These are phyloP conservation scores for Neocloeon triangulifer DNA, from an alignment of 1,140 invertebrate species.

Conservation along the genomic window DNA sequence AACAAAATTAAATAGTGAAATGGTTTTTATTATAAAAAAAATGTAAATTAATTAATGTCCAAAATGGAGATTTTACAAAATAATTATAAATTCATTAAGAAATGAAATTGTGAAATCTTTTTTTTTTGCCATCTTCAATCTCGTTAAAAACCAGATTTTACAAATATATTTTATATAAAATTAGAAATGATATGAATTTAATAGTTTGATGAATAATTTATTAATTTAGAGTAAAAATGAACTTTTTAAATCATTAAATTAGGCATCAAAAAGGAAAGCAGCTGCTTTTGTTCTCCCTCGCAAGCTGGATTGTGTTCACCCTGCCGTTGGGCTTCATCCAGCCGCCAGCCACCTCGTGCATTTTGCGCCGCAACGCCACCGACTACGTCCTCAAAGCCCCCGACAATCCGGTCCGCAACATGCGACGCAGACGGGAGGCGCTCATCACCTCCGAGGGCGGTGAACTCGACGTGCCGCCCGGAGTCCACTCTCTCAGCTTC, in stretches of 20 bases:
- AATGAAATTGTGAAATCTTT: no score
- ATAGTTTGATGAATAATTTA: no score
- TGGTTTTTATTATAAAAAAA: no score
- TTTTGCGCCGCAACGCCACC: conserved; percentile 48
- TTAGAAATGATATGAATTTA: no score
- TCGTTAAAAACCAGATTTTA: no score
- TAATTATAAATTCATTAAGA: no score
- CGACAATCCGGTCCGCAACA: background rate
- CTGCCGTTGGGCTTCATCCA: conserved; percentile 85
- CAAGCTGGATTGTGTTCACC: conserved; percentile 92
- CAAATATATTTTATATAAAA: no score
- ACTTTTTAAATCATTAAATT: conserved; percentile 2
- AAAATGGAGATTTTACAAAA: no score
- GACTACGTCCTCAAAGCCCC: conserved; percentile 24
- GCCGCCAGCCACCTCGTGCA: conserved; percentile 73
- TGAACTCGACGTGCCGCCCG: conserved; percentile 10
- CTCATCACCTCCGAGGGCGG: conserved; percentile 8
- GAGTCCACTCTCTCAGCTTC: background rate
- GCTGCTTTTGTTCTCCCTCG: conserved; percentile 71
- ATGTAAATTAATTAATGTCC: no score
- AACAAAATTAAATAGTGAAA: no score
- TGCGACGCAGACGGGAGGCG: background rate
- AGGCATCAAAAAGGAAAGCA: conserved; percentile 70
- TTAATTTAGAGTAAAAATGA: no score
- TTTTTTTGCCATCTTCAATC: no score